Percentiles rank a stretch among this genome's conserved stretches.
phyloP scores from a whole-genome alignment of 2,888 invertebrate genomes.

The Nomada lathburiana region DNA sequence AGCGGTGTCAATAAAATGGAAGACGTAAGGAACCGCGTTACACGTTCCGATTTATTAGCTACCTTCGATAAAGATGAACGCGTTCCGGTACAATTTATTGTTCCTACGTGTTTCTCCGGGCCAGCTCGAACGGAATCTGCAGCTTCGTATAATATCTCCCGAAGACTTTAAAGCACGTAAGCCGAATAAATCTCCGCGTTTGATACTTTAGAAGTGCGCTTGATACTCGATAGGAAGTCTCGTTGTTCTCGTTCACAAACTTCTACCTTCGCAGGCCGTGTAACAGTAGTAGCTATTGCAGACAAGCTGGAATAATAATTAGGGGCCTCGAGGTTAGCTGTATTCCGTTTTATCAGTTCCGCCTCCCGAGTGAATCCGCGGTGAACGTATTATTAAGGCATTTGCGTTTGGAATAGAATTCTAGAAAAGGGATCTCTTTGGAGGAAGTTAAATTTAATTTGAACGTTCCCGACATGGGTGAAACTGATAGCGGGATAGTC shows the following conservation, averaged over 20 bases:
- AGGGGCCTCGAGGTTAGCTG: not conserved
- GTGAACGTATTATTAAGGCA: conserved; percentile 3
- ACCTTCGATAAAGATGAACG: conserved; percentile 32
- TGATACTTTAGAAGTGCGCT: conserved; percentile 44
- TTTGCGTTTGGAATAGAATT: not conserved
- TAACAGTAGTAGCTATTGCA: not conserved
- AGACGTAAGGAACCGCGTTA: conserved; percentile 5
- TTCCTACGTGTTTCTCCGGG: conserved; percentile 43
- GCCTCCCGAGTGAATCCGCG: not conserved
- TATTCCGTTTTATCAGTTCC: conserved; percentile 8
- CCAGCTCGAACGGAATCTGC: conserved; percentile 43
- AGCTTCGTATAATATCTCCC: conserved; percentile 37
- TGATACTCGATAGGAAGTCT: conserved; percentile 39
- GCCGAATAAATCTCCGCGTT: conserved; percentile 41
- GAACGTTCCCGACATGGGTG: not conserved
- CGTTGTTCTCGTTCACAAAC: conserved; percentile 11
- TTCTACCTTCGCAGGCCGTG: not conserved
- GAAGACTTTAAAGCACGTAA: conserved; percentile 46
- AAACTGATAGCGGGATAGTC: not conserved
- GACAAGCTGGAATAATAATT: conserved; percentile 11
- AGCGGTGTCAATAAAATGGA: conserved; percentile 36
- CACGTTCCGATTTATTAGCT: conserved; percentile 27
- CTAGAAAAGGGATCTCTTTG: not conserved
- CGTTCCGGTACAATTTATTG: conserved; percentile 47
- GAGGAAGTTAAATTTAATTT: conserved; percentile 9